Percentiles rank a stretch among this genome's conserved stretches.
Evolutionary conservation across 2,797 vertebrate genomes (phyloP).

Genomic region (Rhodeus uyekii): DNA sequence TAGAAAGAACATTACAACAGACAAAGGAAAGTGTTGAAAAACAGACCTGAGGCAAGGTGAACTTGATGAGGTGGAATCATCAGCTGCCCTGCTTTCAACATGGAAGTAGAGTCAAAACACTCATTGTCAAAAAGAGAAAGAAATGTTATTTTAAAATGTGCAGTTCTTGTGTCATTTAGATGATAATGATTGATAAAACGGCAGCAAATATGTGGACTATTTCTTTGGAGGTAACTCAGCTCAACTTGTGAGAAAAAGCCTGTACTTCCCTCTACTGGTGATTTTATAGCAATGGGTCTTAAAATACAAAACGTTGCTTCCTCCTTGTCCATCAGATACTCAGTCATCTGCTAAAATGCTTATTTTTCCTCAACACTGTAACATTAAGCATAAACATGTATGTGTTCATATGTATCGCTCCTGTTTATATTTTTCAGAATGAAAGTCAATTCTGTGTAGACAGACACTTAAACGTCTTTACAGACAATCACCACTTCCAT

Average conservation of each 20-base stretch:
- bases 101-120: neutral
- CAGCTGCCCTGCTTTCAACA: neutral
- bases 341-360: neutral
- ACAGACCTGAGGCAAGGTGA: neutral
- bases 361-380: neutral
- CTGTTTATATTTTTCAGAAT: neutral
- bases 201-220: neutral
- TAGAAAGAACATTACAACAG: neutral
- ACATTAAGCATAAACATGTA: neutral
- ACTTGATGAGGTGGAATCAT: neutral
- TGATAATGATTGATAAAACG: neutral
- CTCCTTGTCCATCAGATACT: neutral
- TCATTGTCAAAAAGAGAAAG: neutral
- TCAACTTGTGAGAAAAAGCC: neutral
- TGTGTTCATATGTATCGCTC: neutral
- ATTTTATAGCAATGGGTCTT: constrained; percentile 7
- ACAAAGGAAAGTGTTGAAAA: constrained; percentile 18
- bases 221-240: neutral
- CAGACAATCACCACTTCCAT: neutral
- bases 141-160: neutral
- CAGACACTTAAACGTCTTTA: too few species aligned
- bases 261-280: constrained; percentile 63
- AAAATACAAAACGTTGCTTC: neutral
- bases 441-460: too few species aligned
- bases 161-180: neutral